Evolutionary conservation across 2,797 vertebrate genomes (phyloP), one percentile per base, ranked within the genome.

Genomic region (Leptatherina wallacei): DNA sequence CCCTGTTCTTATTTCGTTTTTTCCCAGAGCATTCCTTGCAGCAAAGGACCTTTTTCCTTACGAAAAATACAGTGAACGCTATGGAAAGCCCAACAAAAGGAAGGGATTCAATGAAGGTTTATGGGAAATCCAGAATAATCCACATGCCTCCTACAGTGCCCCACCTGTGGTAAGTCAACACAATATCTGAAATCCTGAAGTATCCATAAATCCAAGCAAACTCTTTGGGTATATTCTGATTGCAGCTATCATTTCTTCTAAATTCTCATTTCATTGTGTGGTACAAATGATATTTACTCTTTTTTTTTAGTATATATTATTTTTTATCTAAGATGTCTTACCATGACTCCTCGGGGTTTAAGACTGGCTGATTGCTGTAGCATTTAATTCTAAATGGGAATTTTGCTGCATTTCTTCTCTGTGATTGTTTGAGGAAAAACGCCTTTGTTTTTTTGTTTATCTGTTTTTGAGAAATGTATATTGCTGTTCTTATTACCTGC

Each of bases 41-140:
- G 90, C 97, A 61, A 99, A 99, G 91, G 98, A 99, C 88, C 95
- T 99, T 58, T 99, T 99, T 88, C 94, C 92, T 8, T 99, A 98
- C 42, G 98, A 99, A 70, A 99, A 99, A 57, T 97, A 95, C 77
- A 96, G 95, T 65, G 98, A 99, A 49, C 97, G 97, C 80, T 99
- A 98, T 16, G 98, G 98, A 44, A 99, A 99, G 70, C 96, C 97
- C 72, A 99, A 99, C 95, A 99, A 99, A 93, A 95, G 98, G 78
- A 99, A 99, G 95, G 98, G 98, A 72, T 99, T 99, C 93, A 99
- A 99, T 78, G 98, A 99, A 88, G 98, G 98, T 71, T 93, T 99
- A 90, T 99, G 98, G 98, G 98, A 99, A 88, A 99, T 99, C 84
- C 96, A 99, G 92, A 98, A 98, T 93, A 99, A 98, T 84, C 98